Conservation (phyloP, 1,140 invertebrate species). For the Mizuhopecten yessoensis region DNA sequence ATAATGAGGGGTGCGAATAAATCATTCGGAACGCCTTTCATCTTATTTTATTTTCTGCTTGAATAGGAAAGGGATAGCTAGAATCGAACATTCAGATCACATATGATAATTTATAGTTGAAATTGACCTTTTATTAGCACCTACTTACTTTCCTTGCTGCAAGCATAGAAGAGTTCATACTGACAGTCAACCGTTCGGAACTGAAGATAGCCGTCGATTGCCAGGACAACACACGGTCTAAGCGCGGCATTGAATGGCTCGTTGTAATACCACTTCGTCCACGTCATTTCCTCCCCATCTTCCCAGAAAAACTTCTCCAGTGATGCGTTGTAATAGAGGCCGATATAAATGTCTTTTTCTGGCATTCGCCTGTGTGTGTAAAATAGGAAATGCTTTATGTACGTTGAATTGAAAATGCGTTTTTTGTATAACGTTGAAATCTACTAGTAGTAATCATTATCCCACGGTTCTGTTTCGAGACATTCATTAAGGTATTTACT, state of each 20-base stretch:
- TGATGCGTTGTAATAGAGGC: not conserved
- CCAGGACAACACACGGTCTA: not conserved
- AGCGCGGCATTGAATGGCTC: not conserved
- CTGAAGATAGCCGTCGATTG: not conserved
- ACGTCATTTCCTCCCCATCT: not conserved
- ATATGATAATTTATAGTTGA: too few relatives aligned
- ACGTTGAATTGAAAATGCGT: too few relatives aligned
- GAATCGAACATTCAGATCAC: not conserved
- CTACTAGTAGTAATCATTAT: not conserved
- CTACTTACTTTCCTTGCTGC: constrained; percentile 7
- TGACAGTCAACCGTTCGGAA: not conserved
- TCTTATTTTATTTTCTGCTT: too few relatives aligned
- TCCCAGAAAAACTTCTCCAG: not conserved
- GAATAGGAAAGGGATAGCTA: too few relatives aligned
- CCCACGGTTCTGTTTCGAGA: not conserved
- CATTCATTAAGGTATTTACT: too few relatives aligned
- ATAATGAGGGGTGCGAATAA: too few relatives aligned
- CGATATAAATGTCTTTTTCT: not conserved
- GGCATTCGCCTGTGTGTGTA: not conserved
- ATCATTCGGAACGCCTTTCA: too few relatives aligned
- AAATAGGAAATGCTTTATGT: too few relatives aligned
- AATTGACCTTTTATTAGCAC: too few relatives aligned
- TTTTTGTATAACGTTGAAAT: too few relatives aligned
- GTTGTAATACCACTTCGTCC: not conserved
- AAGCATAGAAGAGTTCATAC: not conserved